Evolutionary conservation across 2,113 vertebrate genomes (phyloP).

Genomic region (Corydoras maculifer): DNA sequence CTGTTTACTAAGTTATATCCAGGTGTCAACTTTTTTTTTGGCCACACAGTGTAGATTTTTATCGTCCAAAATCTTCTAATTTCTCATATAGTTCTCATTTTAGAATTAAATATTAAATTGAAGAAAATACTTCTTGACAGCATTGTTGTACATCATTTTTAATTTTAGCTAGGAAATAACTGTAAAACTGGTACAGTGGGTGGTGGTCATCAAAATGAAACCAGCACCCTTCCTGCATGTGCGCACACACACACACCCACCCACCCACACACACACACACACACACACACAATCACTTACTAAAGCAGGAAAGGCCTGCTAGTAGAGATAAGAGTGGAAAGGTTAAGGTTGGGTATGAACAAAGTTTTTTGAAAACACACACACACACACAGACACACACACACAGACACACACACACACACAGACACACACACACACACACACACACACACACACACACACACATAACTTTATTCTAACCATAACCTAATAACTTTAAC

Average conservation of each 20-base stretch:
- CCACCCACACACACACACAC: neutral
- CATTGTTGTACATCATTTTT: constrained; percentile 1
- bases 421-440: no score
- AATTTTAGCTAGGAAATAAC: constrained; percentile 18
- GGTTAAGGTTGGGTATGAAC: constrained; percentile 18
- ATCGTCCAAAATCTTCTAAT: neutral
- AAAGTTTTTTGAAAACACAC: neutral
- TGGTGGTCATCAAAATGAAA: constrained; percentile 27
- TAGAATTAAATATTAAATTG: no score
- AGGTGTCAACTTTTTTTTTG: neutral
- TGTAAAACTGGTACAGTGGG: constrained; percentile 7
- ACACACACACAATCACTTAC: constrained; percentile 20
- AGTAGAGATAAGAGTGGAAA: constrained; percentile 53
- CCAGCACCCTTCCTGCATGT: constrained; percentile 60
- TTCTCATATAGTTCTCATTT: no score
- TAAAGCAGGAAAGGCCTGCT: constrained; percentile 58
- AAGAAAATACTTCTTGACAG: neutral
- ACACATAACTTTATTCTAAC: no score
- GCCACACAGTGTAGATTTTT: neutral
- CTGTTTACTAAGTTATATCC: no score
- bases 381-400: neutral
- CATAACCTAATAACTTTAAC: no score
- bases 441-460: no score
- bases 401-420: no score
- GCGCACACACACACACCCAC: neutral